A percentile compares a stretch with the other conserved stretches of the same genome.
Evolutionary conservation across 2,888 invertebrate genomes (phyloP).

Genomic region (Lysandra coridon): DNA sequence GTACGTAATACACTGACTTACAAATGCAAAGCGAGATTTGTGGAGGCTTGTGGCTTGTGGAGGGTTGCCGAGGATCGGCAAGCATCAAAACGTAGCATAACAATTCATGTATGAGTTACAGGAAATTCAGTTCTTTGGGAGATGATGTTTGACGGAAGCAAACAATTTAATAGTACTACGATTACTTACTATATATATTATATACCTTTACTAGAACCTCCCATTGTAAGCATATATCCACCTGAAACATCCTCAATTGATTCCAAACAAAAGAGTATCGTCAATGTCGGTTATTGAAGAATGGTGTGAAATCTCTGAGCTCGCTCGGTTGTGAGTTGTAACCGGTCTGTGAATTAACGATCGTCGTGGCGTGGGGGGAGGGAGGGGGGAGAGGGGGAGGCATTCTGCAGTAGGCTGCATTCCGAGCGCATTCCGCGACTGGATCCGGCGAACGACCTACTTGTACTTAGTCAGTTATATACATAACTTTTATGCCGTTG

Average conservation of each 20-base stretch:
- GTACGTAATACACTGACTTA: no score
- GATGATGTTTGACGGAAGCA: background rate
- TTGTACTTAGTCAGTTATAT: conserved; percentile 37
- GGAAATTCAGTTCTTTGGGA: background rate
- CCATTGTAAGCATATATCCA: no score
- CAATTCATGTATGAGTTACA: no score
- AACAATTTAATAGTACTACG: background rate
- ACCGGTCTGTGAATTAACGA: conserved; percentile 50
- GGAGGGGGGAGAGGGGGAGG: conserved; percentile 56
- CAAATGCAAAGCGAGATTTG: no score
- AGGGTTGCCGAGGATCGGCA: no score
- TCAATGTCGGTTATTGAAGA: conserved; percentile 16
- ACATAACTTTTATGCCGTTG: background rate
- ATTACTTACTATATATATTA: background rate
- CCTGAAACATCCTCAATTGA: background rate
- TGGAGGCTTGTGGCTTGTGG: no score
- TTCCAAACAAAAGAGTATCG: background rate
- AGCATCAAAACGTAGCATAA: no score
- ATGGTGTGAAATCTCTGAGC: conserved; percentile 31
- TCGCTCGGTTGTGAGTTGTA: conserved; percentile 36
- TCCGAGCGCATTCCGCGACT: conserved; percentile 63
- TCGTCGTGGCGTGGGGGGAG: conserved; percentile 36
- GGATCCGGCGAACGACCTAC: conserved; percentile 51
- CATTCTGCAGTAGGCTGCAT: conserved; percentile 60
- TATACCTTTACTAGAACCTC: background rate